phyloP scores from a whole-genome alignment of 2,888 invertebrate species.

The Gibbula magus region DNA sequence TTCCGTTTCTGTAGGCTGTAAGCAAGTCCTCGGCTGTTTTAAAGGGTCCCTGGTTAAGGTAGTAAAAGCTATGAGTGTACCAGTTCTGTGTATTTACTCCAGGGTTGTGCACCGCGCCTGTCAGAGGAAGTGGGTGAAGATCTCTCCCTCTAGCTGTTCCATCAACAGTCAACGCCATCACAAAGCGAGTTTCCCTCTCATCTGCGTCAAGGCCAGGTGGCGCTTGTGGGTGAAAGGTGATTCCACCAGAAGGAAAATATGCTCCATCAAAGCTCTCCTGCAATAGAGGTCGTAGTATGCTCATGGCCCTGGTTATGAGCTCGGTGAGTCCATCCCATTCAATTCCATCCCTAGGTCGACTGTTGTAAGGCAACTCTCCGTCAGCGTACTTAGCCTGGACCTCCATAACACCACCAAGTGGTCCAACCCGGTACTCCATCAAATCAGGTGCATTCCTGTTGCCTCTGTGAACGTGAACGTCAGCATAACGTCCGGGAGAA shows the following conservation, averaged over 20 bases:
- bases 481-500: constrained; percentile 48
- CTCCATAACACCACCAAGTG: constrained; percentile 38
- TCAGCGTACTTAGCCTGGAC: constrained; percentile 31
- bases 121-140: constrained; percentile 48
- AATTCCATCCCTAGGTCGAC: constrained; percentile 47
- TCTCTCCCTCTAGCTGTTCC: constrained; percentile 37
- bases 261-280: constrained; percentile 53
- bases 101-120: constrained; percentile 47
- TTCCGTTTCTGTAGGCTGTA: constrained; percentile 40
- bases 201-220: constrained; percentile 39
- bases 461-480: constrained; percentile 44
- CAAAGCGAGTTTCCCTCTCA: constrained; percentile 41
- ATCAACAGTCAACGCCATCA: constrained; percentile 28
- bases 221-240: constrained; percentile 41
- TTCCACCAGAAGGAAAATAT: constrained; percentile 38
- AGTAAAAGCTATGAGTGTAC: constrained; percentile 51
- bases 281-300: constrained; percentile 38
- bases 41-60: constrained; percentile 56
- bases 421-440: constrained; percentile 51
- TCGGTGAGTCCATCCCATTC: constrained; percentile 42
- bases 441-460: constrained; percentile 36
- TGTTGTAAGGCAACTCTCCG: constrained; percentile 50
- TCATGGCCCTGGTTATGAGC: constrained; percentile 36
- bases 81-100: constrained; percentile 48
- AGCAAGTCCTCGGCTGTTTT: constrained; percentile 39